Conservation (phyloP, 2,888 invertebrate genomes). For the Cylloceria caligata region DNA sequence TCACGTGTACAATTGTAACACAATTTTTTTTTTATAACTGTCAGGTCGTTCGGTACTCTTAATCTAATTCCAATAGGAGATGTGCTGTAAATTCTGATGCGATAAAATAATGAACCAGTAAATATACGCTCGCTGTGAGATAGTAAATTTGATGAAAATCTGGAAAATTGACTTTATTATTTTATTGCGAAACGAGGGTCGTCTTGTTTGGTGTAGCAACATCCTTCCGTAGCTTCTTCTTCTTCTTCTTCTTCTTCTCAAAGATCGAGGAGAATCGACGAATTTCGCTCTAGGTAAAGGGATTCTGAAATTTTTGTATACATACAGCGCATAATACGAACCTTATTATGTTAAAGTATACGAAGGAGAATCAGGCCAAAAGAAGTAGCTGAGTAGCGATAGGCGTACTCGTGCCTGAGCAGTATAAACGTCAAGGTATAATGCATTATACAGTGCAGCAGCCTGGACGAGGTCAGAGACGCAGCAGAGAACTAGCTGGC, state of each 20-base stretch:
- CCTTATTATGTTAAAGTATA: slow-evolving; percentile 83
- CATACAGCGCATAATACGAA: slow-evolving; percentile 80
- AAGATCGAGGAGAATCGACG: slow-evolving; percentile 30
- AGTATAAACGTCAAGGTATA: slow-evolving; percentile 58
- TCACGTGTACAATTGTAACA: too few species aligned
- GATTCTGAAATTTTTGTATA: slow-evolving; percentile 63
- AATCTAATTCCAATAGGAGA: too few species aligned
- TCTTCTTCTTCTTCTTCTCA: not conserved
- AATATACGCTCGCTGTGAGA: not conserved
- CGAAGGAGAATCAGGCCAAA: slow-evolving; percentile 60
- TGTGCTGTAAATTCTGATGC: too few species aligned
- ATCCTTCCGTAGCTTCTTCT: not conserved
- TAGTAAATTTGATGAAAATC: slow-evolving; percentile 27
- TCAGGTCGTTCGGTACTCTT: too few species aligned
- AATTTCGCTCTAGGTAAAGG: not conserved
- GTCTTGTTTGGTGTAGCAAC: slow-evolving; percentile 15
- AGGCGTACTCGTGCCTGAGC: slow-evolving; percentile 37
- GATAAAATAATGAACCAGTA: not conserved
- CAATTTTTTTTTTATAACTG: too few species aligned
- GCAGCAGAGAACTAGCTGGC: slow-evolving; percentile 49
- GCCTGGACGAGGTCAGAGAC: slow-evolving; percentile 52
- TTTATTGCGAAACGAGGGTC: slow-evolving; percentile 23
- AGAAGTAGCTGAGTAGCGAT: slow-evolving; percentile 21
- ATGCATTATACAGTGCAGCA: slow-evolving; percentile 64
- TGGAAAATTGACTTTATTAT: slow-evolving; percentile 52